Percentiles rank a stretch among this genome's conserved stretches.
Conservation (phyloP, 2,113 vertebrate genomes). For the Symphodus melops region DNA sequence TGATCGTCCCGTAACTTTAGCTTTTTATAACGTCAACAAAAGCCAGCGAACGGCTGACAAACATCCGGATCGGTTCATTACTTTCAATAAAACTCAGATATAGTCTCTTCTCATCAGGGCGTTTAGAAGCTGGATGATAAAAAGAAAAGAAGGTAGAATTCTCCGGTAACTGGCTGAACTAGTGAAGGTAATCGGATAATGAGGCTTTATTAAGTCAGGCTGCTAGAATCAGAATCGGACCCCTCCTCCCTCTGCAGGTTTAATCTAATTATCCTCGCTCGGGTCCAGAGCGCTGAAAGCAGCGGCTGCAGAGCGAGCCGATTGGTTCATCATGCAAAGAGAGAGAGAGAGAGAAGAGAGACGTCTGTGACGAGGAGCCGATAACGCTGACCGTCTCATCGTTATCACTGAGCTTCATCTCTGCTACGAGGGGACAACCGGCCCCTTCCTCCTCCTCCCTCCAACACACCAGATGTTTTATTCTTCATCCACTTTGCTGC, state of each 20-base stretch:
- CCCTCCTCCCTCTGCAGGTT: slow-evolving; percentile 66
- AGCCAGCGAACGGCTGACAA: too few relatives aligned
- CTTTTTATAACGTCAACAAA: too few relatives aligned
- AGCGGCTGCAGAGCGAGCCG: slow-evolving; percentile 68
- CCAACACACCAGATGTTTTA: not conserved
- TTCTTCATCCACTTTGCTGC: not conserved
- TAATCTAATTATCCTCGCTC: slow-evolving; percentile 89
- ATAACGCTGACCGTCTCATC: slow-evolving; percentile 41
- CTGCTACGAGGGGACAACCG: too few relatives aligned
- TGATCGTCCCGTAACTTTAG: too few relatives aligned
- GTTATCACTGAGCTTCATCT: slow-evolving; percentile 14
- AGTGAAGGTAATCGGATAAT: slow-evolving; percentile 77
- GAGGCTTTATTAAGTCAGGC: slow-evolving; percentile 80
- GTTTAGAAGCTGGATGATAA: too few relatives aligned
- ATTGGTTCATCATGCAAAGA: slow-evolving; percentile 2
- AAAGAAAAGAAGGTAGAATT: not conserved
- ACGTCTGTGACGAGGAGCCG: not conserved
- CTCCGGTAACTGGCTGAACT: slow-evolving; percentile 18
- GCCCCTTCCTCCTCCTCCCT: not conserved
- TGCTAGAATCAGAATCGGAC: slow-evolving; percentile 61
- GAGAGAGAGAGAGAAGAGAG: not conserved
- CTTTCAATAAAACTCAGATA: too few relatives aligned
- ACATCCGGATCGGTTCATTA: too few relatives aligned
- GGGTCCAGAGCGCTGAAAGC: slow-evolving; percentile 78
- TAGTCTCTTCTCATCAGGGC: too few relatives aligned